phyloP scores from a whole-genome alignment of 2,797 vertebrate species.

The Meda fulgida region DNA sequence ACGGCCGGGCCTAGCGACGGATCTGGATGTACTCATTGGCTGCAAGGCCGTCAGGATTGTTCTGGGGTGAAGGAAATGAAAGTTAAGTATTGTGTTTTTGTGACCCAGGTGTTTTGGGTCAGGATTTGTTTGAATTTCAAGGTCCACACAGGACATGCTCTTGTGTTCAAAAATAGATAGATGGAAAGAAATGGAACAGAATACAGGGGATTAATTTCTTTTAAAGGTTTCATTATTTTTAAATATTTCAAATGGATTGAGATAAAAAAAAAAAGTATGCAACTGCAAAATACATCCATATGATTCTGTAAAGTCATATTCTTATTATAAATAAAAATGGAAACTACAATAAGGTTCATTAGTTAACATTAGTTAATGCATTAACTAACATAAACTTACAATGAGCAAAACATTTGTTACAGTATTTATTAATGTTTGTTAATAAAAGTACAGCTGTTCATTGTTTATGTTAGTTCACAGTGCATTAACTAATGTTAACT shows the following conservation, averaged over 20 bases:
- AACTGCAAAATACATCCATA: no score
- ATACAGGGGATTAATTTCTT: not conserved
- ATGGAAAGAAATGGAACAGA: not conserved
- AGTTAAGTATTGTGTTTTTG: slow-evolving; percentile 29
- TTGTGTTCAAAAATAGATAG: slow-evolving; percentile 17
- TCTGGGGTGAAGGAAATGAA: slow-evolving; percentile 41
- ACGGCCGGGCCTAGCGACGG: slow-evolving; percentile 58
- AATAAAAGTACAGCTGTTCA: no score
- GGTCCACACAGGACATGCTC: slow-evolving; percentile 3
- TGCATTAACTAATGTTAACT: no score
- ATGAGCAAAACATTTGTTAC: no score
- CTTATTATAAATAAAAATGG: no score
- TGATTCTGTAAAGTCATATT: no score
- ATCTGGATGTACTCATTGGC: slow-evolving; percentile 55
- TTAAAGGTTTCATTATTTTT: not conserved
- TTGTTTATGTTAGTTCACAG: no score
- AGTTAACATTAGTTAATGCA: no score
- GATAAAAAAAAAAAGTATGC: not conserved
- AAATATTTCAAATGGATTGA: not conserved
- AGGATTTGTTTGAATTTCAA: slow-evolving; percentile 8
- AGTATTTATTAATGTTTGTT: no score
- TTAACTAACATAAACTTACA: no score
- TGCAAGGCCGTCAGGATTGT: slow-evolving; percentile 62
- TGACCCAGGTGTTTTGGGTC: slow-evolving; percentile 35
- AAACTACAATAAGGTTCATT: no score